Conservation (phyloP, 2,797 vertebrate genomes). For the Tragelaphus eurycerus region DNA sequence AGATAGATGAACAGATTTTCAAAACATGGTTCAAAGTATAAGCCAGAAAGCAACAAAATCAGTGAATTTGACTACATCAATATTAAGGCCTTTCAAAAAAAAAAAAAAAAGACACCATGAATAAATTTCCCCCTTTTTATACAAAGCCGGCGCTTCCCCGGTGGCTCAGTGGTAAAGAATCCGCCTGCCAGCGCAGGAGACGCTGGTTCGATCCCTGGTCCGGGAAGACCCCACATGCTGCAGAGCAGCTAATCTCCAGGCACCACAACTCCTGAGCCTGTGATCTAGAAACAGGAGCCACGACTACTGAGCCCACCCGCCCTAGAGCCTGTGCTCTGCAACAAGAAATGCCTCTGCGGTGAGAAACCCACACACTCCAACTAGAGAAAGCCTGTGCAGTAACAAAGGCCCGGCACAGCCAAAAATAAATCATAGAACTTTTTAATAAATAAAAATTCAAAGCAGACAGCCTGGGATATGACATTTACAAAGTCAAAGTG, state of each 20-base stretch:
- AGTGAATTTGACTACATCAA: not conserved
- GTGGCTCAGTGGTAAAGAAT: not conserved
- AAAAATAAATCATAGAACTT: not conserved
- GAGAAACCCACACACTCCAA: not conserved
- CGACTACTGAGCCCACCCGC: not conserved
- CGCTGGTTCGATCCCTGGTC: not conserved
- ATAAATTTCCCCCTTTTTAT: not conserved
- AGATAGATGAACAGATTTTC: not conserved
- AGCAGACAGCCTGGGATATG: not conserved
- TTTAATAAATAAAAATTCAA: not conserved
- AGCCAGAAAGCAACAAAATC: not conserved
- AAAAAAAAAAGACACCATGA: not conserved
- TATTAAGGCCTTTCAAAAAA: not conserved
- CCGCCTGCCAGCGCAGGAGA: not conserved
- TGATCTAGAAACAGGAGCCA: not conserved
- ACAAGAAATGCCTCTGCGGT: not conserved
- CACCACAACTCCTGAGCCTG: not conserved
- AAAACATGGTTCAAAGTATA: not conserved
- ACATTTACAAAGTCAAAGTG: not conserved
- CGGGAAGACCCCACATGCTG: not conserved
- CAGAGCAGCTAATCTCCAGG: not conserved
- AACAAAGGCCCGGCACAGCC: not conserved
- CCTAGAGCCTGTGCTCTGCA: not conserved
- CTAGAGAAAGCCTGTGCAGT: not conserved
- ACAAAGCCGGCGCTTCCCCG: accelerated